Base-by-base conservation (phyloP, 1,140 invertebrate genomes). In the Marisa cornuarietis region DNA sequence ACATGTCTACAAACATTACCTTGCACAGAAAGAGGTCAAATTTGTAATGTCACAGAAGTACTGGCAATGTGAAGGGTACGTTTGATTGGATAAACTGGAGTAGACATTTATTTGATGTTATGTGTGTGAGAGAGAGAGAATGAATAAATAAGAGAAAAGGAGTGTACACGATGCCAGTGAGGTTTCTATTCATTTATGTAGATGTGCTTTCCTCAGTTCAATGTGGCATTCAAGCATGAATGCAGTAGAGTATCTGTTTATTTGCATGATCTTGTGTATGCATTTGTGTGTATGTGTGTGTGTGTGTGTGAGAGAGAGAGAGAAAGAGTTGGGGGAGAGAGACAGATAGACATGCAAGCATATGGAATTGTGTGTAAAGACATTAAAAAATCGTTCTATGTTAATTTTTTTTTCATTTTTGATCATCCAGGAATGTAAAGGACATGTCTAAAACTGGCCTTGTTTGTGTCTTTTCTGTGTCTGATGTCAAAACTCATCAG, bases 281-380 rank as follows among this genome's bases (percentile, higher is more conserved):
- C 11, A 42, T 68, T 13, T 68, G 66, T 68, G 71, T 72, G 71
- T 72, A 22, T 72, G 71, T 72, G 71, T 72, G 42, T 72, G 31
- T 72, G 26, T 72, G 71, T 72, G 71, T 72, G 71, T 72, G 31
- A 71, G 31, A 42, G 31, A 31, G 11, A 71, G 16, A 71, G 16
- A 8, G 51, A 4, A n/a, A n/a, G n/a, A n/a, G n/a, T n/a, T n/a
- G 31, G 31, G 31, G 31, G 31, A 6, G 31, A 71, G 31, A 11
- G 31, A 31, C 1, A 71, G 10, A 71, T 18, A 42, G 51, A 24
- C n/a, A 71, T 20, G 4, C 69, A 24, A 71, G 31, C 26, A 31
- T 31, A 7, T 71, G 10, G 22, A 20, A 24, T 9, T 13, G 13
- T 52, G n/a, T 68, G 10, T 16, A 68, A 13, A 68, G 11, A 13